Percentiles rank a stretch among this genome's conserved stretches.
These are phyloP conservation scores for Antigone vipio DNA, from an alignment of 2,113 vertebrate genomes.

Conservation along the genomic window DNA sequence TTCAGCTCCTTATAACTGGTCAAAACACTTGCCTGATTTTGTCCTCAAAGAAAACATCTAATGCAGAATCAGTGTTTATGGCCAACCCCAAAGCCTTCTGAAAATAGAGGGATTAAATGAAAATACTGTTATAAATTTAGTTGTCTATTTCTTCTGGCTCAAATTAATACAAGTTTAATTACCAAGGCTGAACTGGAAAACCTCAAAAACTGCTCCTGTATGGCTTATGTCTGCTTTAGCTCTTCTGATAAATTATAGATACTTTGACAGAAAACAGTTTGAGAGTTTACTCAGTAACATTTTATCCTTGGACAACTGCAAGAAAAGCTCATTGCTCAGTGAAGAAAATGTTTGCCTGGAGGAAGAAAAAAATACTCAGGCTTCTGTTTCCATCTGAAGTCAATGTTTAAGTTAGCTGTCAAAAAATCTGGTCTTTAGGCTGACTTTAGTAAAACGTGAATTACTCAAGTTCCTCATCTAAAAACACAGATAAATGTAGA, in stretches of 20 bases:
- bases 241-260: neutral
- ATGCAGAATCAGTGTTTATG: neutral
- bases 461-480: neutral
- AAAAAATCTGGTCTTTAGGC: neutral
- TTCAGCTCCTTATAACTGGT: neutral
- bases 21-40: neutral
- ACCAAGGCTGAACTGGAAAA: constrained; percentile 8
- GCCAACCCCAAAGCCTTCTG: constrained; percentile 2
- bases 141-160: neutral
- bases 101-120: constrained; percentile 36
- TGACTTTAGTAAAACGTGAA: neutral
- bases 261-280: neutral
- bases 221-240: neutral
- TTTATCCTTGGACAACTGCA: neutral
- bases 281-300: neutral
- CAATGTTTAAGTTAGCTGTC: neutral
- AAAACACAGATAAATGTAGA: neutral
- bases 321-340: neutral
- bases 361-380: neutral
- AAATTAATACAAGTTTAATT: neutral
- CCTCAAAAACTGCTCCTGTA: constrained; percentile 15
- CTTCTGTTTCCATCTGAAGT: neutral
- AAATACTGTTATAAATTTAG: constrained; percentile 28
- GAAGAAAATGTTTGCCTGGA: neutral
- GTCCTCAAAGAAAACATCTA: neutral